Percentiles rank a stretch among this genome's conserved stretches.
phyloP scores from a whole-genome alignment of 2,888 invertebrate species.

The Pogonocherus hispidulus region DNA sequence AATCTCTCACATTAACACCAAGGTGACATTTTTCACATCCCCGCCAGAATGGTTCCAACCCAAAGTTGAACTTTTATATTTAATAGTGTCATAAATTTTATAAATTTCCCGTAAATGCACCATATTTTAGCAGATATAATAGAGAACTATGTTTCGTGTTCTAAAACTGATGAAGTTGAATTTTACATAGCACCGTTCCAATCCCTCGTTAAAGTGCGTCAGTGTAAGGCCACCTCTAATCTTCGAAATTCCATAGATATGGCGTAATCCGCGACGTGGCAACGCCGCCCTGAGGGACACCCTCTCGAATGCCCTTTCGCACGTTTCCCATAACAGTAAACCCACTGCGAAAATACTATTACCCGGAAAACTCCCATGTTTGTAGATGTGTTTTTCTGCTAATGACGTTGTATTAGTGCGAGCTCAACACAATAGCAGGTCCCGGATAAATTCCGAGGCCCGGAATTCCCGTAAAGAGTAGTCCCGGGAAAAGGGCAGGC shows the following conservation, averaged over 20 bases:
- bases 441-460: background rate
- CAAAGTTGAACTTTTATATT: too few species aligned
- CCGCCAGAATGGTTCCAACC: too few species aligned
- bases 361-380: constrained; percentile 21
- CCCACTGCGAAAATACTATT: constrained; percentile 31
- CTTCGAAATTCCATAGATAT: background rate
- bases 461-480: background rate
- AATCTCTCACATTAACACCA: too few species aligned
- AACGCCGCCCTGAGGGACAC: constrained; percentile 10
- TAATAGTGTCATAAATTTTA: too few species aligned
- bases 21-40: too few species aligned
- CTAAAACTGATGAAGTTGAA: too few species aligned
- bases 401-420: constrained; percentile 22
- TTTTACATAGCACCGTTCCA: too few species aligned
- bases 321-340: constrained; percentile 28
- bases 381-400: constrained; percentile 29
- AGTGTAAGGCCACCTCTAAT: too few species aligned
- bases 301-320: constrained; percentile 18
- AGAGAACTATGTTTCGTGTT: too few species aligned
- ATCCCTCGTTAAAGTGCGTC: too few species aligned
- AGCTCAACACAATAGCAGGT: constrained; percentile 5
- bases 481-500: background rate
- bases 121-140: too few species aligned
- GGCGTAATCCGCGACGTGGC: constrained; percentile 3
- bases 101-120: too few species aligned